Percentiles rank a stretch among this genome's conserved stretches.
Evolutionary conservation across 2,888 invertebrate species (phyloP).

Genomic region (Plagodis dolabraria): DNA sequence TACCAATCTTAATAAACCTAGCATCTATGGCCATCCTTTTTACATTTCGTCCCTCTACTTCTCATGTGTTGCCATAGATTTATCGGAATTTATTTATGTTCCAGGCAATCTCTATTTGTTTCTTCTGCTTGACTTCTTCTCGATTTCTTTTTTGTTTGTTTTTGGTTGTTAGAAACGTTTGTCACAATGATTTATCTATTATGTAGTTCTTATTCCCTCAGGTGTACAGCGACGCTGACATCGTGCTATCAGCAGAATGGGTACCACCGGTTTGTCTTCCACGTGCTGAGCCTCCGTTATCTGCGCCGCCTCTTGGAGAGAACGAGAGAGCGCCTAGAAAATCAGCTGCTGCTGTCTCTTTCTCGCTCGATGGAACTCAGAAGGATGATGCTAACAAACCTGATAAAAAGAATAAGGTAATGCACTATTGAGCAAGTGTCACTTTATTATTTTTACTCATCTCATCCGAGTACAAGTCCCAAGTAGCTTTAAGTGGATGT

Average conservation of each 20-base stretch:
- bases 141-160: conserved; percentile 8
- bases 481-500: no score
- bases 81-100: no score
- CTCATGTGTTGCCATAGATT: no score
- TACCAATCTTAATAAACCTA: no score
- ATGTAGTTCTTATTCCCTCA: conserved; percentile 47
- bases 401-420: conserved; percentile 91
- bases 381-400: conserved; percentile 84
- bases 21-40: no score
- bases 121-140: not conserved
- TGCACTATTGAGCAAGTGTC: no score
- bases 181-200: conserved; percentile 10
- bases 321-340: conserved; percentile 75
- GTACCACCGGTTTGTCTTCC: conserved; percentile 93
- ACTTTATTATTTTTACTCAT: no score
- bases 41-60: no score
- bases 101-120: no score
- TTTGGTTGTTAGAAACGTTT: not conserved
- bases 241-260: conserved; percentile 94
- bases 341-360: conserved; percentile 73
- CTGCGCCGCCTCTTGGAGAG: conserved; percentile 81
- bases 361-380: conserved; percentile 74
- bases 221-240: conserved; percentile 94
- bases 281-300: conserved; percentile 87
- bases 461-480: no score